These are phyloP conservation scores for Dolichopus griseipennis DNA, from an alignment of 2,888 invertebrate genomes.

Conservation along the genomic window DNA sequence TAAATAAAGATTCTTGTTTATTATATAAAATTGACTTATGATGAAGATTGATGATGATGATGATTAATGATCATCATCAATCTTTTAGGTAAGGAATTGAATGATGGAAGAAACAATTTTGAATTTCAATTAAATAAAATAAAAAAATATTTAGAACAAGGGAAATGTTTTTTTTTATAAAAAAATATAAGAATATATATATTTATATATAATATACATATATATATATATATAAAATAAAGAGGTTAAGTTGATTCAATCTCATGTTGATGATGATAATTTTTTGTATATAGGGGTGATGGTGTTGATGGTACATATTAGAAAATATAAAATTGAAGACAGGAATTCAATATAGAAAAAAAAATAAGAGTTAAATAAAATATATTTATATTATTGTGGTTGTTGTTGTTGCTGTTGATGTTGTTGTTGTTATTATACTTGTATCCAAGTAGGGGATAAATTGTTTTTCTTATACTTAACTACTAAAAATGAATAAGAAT, in stretches of 20 bases:
- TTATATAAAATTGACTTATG: no score
- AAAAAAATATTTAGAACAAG: background rate
- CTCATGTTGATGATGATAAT: background rate
- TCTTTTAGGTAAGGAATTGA: no score
- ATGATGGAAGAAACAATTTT: background rate
- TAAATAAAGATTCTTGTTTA: no score
- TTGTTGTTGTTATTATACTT: background rate
- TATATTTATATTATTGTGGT: background rate
- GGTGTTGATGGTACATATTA: background rate
- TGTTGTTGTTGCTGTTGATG: background rate
- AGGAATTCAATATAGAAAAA: background rate
- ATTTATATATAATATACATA: no score
- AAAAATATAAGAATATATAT: no score
- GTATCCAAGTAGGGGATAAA: background rate
- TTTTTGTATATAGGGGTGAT: background rate
- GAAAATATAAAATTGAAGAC: no score
- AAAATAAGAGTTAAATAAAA: background rate
- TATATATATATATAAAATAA: background rate
- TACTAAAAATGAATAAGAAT: background rate
- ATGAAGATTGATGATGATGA: no score
- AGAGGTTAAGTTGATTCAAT: background rate
- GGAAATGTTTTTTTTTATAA: background rate
- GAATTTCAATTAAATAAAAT: conserved; percentile 1
- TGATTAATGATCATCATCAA: no score
- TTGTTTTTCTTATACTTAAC: background rate